phyloP scores from a whole-genome alignment of 2,888 invertebrate genomes.

The Limnephilus marmoratus region DNA sequence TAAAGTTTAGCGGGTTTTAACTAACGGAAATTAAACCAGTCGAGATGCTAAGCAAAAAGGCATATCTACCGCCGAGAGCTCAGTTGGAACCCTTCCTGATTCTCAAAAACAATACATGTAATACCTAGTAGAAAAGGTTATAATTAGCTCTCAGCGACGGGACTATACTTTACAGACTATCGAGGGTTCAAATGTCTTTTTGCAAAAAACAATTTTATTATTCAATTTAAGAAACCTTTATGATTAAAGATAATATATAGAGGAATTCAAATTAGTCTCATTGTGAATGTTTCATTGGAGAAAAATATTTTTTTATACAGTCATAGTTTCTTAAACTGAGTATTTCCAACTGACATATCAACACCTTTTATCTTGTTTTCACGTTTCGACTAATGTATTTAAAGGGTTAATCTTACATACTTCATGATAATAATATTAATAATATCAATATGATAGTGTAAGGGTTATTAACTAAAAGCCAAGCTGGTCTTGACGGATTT shows the following conservation, averaged over 20 bases:
- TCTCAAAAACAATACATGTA: background rate
- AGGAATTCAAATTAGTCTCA: background rate
- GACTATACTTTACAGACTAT: background rate
- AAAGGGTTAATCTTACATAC: conserved; percentile 41
- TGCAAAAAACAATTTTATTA: background rate
- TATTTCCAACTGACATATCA: conserved; percentile 34
- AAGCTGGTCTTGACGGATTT: conserved; percentile 60
- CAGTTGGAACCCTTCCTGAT: background rate
- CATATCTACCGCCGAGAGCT: background rate
- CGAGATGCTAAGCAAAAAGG: background rate
- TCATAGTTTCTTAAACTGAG: conserved; percentile 9
- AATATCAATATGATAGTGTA: conserved; percentile 41
- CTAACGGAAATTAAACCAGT: background rate
- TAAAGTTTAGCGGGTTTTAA: background rate
- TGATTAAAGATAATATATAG: background rate
- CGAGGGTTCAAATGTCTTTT: background rate
- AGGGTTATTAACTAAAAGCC: conserved; percentile 54
- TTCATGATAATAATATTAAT: conserved; percentile 42
- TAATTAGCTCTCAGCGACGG: background rate
- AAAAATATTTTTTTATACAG: background rate
- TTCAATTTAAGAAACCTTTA: background rate
- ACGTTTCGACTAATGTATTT: conserved; percentile 22
- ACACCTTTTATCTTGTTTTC: conserved; percentile 12
- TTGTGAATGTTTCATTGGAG: conserved; percentile 1
- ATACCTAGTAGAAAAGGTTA: background rate